Conservation (phyloP, 2,888 invertebrate genomes). For the Rugalucina vietnamica region DNA sequence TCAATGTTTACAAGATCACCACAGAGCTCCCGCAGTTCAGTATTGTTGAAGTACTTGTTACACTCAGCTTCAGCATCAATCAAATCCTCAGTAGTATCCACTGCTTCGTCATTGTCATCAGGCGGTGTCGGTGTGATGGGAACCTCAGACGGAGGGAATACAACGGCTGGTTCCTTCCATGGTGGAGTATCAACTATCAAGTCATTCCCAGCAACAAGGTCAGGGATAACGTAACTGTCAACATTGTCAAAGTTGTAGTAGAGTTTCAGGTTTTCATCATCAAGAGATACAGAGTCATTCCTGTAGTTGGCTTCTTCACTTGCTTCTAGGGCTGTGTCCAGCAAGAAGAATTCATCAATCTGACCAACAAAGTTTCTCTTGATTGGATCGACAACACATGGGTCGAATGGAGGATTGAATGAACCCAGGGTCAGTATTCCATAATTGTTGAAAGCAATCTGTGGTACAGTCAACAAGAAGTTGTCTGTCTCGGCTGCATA, state of each 20-base stretch:
- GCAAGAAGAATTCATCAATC: neutral
- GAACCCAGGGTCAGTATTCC: slow-evolving; percentile 67
- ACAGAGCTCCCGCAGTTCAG: too few relatives aligned
- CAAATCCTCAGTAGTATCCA: too few relatives aligned
- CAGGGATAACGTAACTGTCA: neutral
- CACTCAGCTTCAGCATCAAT: too few relatives aligned
- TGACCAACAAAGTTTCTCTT: neutral
- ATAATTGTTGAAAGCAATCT: slow-evolving; percentile 48
- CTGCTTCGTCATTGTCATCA: neutral
- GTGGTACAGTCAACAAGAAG: slow-evolving; percentile 40
- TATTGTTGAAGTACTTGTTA: too few relatives aligned
- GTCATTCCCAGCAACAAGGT: neutral
- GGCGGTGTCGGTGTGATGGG: neutral
- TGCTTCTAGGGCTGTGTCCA: neutral
- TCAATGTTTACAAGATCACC: too few relatives aligned
- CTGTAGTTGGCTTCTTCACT: neutral
- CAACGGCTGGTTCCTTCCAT: neutral
- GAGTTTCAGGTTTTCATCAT: neutral
- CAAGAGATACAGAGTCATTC: neutral
- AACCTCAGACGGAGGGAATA: neutral
- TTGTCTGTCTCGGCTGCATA: too few relatives aligned
- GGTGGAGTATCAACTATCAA: neutral
- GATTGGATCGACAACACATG: neutral
- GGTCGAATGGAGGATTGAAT: slow-evolving; percentile 51
- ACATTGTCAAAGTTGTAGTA: neutral